Conservation (phyloP, 2,888 invertebrate species). For the Andricus quercusramuli region DNA sequence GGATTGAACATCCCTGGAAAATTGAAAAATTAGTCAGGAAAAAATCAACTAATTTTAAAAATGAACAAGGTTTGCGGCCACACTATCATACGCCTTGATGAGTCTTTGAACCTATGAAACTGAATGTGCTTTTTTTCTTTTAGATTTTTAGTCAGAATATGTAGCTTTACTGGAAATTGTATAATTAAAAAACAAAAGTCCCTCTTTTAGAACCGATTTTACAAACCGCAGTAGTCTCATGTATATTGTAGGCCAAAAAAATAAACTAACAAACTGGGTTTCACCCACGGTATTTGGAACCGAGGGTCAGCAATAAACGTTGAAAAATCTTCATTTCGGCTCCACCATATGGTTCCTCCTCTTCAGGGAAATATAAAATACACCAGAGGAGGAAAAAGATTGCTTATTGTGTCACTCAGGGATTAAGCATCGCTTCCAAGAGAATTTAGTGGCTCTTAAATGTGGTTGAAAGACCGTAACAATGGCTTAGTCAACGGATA, state of each 20-base stretch:
- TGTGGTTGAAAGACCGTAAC: constrained; percentile 18
- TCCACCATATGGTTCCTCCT: background rate
- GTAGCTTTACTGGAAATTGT: no score
- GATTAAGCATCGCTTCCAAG: constrained; percentile 21
- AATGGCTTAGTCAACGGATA: constrained; percentile 31
- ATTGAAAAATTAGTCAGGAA: no score
- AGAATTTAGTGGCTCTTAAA: constrained; percentile 33
- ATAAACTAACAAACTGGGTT: background rate
- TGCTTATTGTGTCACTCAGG: constrained; percentile 19
- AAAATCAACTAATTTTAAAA: no score
- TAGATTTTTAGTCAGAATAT: no score
- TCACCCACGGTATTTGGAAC: background rate
- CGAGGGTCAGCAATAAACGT: background rate
- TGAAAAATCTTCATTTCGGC: constrained; percentile 3
- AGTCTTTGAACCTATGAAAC: background rate
- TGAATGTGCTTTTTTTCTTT: no score
- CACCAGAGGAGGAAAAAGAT: background rate
- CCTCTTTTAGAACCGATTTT: background rate
- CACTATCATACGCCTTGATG: background rate
- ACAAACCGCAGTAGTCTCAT: background rate
- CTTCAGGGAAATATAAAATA: constrained; percentile 22
- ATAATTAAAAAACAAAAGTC: background rate
- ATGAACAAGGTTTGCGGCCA: no score
- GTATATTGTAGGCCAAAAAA: background rate
- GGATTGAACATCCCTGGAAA: no score